Conservation (phyloP, 2,797 vertebrate species). For the Clarias fuscus region DNA sequence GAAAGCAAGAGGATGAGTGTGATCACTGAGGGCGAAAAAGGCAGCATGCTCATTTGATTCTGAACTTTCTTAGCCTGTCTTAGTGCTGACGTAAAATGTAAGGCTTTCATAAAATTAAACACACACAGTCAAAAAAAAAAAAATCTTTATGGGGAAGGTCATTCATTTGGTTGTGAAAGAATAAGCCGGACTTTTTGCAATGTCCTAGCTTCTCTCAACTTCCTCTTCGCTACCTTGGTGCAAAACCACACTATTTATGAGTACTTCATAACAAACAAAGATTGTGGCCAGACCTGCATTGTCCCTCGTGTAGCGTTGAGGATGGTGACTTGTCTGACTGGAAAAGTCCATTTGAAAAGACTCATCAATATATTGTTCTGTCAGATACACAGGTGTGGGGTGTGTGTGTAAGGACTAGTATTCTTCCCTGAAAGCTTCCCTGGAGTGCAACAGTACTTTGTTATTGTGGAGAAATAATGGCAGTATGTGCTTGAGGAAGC, state of each 20-base stretch:
- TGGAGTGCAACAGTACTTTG: conserved; percentile 2
- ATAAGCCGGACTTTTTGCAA: conserved; percentile 8
- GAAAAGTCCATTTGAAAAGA: conserved; percentile 12
- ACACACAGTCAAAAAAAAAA: neutral
- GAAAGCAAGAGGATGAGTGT: neutral
- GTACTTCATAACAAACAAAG: neutral
- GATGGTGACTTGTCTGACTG: conserved; percentile 22
- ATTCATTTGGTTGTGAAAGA: conserved; percentile 6
- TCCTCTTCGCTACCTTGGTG: conserved; percentile 8
- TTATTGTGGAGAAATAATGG: conserved; percentile 7
- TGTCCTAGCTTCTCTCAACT: conserved; percentile 15
- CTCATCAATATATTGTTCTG: conserved; percentile 10
- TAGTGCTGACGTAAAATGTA: neutral
- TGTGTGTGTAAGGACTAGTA: neutral
- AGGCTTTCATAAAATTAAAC: neutral
- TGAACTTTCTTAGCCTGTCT: neutral
- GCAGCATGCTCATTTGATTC: conserved; percentile 1
- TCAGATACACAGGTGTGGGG: neutral
- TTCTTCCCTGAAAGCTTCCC: conserved; percentile 5
- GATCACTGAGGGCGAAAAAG: neutral
- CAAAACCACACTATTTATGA: neutral
- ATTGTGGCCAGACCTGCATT: conserved; percentile 29
- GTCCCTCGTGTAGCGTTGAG: conserved; percentile 12
- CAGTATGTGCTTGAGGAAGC: conserved; percentile 15
- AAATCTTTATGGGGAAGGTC: neutral